Conservation (phyloP, 2,113 vertebrate genomes). For the Capreolus pygargus region DNA sequence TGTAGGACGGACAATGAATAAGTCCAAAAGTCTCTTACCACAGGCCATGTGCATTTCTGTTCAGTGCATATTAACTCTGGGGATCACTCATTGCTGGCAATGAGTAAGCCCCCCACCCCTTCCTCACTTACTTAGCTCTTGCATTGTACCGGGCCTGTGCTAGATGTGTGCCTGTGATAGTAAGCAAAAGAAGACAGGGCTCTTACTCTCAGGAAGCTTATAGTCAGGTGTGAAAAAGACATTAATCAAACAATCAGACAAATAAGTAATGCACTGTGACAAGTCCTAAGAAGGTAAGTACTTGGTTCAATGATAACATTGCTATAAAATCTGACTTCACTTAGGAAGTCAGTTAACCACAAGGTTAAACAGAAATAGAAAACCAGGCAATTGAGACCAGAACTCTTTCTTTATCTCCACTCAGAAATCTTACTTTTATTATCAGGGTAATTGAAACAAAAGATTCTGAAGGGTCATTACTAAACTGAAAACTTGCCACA, state of each 20-base stretch:
- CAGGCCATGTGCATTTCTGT: not conserved
- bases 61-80: not conserved
- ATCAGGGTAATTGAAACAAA: not conserved
- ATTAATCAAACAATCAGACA: not conserved
- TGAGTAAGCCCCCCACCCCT: not conserved
- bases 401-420: not conserved
- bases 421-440: not conserved
- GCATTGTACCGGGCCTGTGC: not conserved
- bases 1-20: not conserved
- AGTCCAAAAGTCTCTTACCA: not conserved
- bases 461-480: not conserved
- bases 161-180: not conserved
- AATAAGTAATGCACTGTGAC: not conserved
- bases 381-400: not conserved
- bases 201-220: not conserved
- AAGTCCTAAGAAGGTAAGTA: not conserved
- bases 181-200: not conserved
- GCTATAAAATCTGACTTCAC: not conserved
- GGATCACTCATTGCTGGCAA: not conserved
- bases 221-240: not conserved
- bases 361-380: not conserved
- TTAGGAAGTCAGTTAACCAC: not conserved
- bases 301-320: not conserved
- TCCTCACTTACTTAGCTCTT: not conserved
- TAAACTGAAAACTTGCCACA: not conserved